These are phyloP conservation scores for Sinonovacula constricta DNA, from an alignment of 1,140 invertebrate species.

Conservation along the genomic window DNA sequence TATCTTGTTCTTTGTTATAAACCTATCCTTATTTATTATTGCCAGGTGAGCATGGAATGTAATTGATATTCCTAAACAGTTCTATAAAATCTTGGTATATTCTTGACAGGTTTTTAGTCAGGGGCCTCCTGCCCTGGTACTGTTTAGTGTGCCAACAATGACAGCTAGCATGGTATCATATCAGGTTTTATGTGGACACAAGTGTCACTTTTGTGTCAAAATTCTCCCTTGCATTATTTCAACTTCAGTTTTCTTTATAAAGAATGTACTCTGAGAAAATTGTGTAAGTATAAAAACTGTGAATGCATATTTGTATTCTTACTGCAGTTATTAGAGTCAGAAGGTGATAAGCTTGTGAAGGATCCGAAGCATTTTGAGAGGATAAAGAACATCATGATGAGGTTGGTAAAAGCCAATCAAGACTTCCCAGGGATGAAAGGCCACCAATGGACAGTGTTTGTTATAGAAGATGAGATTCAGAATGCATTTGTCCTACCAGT, in stretches of 20 bases:
- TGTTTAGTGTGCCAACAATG: too few species aligned
- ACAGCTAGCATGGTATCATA: too few species aligned
- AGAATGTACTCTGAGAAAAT: not conserved
- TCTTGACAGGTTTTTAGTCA: too few species aligned
- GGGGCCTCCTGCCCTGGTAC: too few species aligned
- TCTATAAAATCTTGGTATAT: too few species aligned
- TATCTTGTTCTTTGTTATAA: too few species aligned
- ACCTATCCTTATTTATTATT: not conserved
- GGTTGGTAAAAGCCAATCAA: slow-evolving; percentile 79
- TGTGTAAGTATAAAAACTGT: slow-evolving; percentile 20
- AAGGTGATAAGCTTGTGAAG: slow-evolving; percentile 75
- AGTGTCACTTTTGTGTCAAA: too few species aligned
- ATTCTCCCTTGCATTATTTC: too few species aligned
- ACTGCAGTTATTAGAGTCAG: slow-evolving; percentile 70
- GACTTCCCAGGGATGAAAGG: slow-evolving; percentile 78
- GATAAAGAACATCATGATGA: too few species aligned
- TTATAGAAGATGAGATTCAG: slow-evolving; percentile 77
- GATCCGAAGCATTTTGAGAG: too few species aligned
- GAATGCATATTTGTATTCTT: slow-evolving; percentile 25
- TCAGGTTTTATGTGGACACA: too few species aligned
- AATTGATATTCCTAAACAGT: not conserved
- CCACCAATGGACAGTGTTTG: slow-evolving; percentile 80
- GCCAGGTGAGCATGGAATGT: not conserved
- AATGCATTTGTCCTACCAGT: slow-evolving; percentile 83
- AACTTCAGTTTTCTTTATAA: too few species aligned